Conservation (phyloP, 2,797 vertebrate genomes). For the Pangasius larnaudii region DNA sequence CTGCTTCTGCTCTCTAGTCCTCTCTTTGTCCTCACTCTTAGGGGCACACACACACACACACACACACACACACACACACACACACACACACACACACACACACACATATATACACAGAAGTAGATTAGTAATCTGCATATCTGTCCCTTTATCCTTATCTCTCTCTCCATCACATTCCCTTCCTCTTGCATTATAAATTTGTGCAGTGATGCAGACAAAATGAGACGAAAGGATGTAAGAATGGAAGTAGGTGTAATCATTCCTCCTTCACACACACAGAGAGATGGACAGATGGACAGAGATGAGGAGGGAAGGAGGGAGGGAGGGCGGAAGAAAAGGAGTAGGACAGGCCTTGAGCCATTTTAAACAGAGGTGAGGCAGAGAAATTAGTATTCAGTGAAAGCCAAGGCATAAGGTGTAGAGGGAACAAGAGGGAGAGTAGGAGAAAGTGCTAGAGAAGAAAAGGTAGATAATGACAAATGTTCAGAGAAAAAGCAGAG, state of each 20-base stretch:
- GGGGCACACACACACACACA: not conserved
- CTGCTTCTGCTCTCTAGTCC: constrained; percentile 56
- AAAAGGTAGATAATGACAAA: constrained; percentile 25
- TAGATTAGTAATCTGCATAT: not conserved
- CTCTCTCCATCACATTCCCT: constrained; percentile 23
- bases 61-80: too few relatives aligned
- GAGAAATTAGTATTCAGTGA: constrained; percentile 66
- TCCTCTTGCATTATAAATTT: constrained; percentile 55
- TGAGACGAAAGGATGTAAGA: constrained; percentile 41
- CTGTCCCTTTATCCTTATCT: constrained; percentile 46
- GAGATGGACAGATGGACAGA: constrained; percentile 53
- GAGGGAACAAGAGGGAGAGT: constrained; percentile 24
- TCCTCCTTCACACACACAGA: constrained; percentile 57
- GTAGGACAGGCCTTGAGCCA: constrained; percentile 68
- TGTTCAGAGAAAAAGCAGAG: constrained; percentile 4
- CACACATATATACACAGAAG: not conserved
- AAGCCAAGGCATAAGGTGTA: constrained; percentile 38
- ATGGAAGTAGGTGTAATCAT: constrained; percentile 52
- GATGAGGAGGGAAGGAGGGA: constrained; percentile 55
- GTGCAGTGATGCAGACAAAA: constrained; percentile 59
- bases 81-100: too few relatives aligned
- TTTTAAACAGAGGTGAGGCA: constrained; percentile 66
- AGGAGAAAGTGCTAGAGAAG: constrained; percentile 9
- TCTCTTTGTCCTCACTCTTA: constrained; percentile 46
- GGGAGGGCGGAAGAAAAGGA: constrained; percentile 57